phyloP scores from a whole-genome alignment of 1,140 invertebrate species.

The Alviniconcha marisindica region DNA sequence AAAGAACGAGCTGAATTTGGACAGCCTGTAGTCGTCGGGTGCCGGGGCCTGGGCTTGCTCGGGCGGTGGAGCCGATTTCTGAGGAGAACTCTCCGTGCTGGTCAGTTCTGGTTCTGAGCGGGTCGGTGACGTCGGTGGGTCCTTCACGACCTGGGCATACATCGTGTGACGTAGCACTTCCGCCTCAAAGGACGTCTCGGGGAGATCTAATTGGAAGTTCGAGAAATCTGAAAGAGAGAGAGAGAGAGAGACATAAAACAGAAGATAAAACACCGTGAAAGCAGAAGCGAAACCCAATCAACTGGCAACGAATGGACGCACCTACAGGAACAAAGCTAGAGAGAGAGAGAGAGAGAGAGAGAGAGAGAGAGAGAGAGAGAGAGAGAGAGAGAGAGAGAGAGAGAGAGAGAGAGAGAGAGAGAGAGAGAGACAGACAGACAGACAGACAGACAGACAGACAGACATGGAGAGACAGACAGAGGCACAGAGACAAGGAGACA shows the following conservation, averaged over 20 bases:
- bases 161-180: background rate
- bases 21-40: too few species aligned
- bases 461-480: background rate
- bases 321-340: too few species aligned
- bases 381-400: constrained; percentile 2
- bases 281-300: too few species aligned
- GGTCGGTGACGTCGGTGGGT: background rate
- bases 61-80: too few species aligned
- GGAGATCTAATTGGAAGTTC: background rate
- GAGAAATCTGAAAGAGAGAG: constrained; percentile 1
- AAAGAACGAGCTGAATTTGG: too few species aligned
- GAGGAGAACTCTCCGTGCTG: background rate
- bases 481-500: background rate
- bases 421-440: background rate
- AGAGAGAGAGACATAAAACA: too few species aligned
- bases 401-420: background rate
- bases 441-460: background rate
- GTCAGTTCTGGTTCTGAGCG: background rate
- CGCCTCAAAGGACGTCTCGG: background rate
- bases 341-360: background rate
- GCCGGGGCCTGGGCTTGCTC: background rate
- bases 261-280: too few species aligned
- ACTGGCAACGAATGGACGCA: too few species aligned
- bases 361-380: background rate
- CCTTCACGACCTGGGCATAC: constrained; percentile 27